Evolutionary conservation across 2,888 invertebrate genomes (phyloP), one percentile per base, ranked within the genome.

Genomic region (Notocelia uddmanniana): DNA sequence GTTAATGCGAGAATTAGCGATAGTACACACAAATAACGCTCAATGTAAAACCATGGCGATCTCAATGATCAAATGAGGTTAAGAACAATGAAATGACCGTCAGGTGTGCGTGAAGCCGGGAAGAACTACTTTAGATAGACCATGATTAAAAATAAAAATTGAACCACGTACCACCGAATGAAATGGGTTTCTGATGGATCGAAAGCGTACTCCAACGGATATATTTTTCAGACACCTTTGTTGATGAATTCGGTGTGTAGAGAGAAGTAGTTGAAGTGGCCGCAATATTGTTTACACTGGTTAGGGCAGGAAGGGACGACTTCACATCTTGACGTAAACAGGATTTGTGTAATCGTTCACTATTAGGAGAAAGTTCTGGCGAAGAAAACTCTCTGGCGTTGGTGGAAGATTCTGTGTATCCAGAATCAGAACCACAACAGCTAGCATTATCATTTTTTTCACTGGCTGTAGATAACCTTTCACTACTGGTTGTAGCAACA

Each of bases 161-260:
- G 52, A 70, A 63, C 55, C 73, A 77, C 78, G 71, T 84, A 82
- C 83, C 85, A 80, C 81, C 77, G 70, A 79, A 77, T 74, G 76
- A 75, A 57, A 81, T 76, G 41, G 84, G 82, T 70, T 77, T 84
- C 68, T 83, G 81, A 23, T 85, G 84, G 64, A 85, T 76, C 23
- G 86, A 84, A 59, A 88, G 73, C 15, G 91, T 87, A 79, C 87
- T 91, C 89, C 91, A 89, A 62, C 88, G 87, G 57, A 87, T 76
- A 50, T 82, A 83, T 77, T 89, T 90, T n/a, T 77, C 74, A 66
- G 84, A 80, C 15, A 74, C 57, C 76, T 82, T 88, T 62, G 78
- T 80, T 31, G 78, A 58, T 55, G 76, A 77, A 73, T 74, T 79
- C 9, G 78, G 78, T 23, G 76, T 76, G 41, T 74, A 75, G 69